Evolutionary conservation across 2,797 vertebrate genomes (phyloP), one percentile per base, ranked within the genome.

Genomic region (Acanthurus lineatus): DNA sequence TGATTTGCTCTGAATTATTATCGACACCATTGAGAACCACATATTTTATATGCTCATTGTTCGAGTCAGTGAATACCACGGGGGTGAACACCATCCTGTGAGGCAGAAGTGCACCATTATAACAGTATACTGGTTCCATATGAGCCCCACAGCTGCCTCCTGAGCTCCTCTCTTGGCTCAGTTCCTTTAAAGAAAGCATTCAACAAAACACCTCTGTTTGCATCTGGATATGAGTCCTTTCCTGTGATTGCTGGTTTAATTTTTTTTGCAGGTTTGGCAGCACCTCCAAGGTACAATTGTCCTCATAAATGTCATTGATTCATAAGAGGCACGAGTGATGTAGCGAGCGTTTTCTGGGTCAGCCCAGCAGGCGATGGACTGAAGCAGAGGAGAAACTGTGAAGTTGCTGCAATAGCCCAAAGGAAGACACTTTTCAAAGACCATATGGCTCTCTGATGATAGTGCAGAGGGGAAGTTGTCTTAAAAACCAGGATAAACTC

Each of bases 31-130:
- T n/a, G 20, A 61, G 51, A 71, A 54, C 22, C 45, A 67, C 54
- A 69, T 40, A 22, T 63, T 28, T 35, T 6, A 6, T 81, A 63
- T 73, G 68, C 35, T 83, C 63, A 89, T 79, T 85, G 75, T 88
- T 67, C 45, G 42, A 85, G 52, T 86, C 81, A 81, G 66, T 88
- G 71, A 77, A 64, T 76, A 86, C 79, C 53, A 69, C 6, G 32
- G 57, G 48, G 69, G 68, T 81, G 76, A 54, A 59, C n/a, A 48
- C 49, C 38, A 77, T 85, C 78, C 83, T 83, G 38, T 81, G 85
- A 92, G 79, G 92, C 90, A 91, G 90, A 93, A 92, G 91, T 67
- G 42, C 74, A 79, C 72, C 73, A 93, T 93, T 92, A 90, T 89
- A 91, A 93, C 92, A 93, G 81, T 73, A 42, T 79, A 70, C 76